Evolutionary conservation across 2,797 vertebrate genomes (phyloP).

Genomic region (Acrossocheilus fasciatus): DNA sequence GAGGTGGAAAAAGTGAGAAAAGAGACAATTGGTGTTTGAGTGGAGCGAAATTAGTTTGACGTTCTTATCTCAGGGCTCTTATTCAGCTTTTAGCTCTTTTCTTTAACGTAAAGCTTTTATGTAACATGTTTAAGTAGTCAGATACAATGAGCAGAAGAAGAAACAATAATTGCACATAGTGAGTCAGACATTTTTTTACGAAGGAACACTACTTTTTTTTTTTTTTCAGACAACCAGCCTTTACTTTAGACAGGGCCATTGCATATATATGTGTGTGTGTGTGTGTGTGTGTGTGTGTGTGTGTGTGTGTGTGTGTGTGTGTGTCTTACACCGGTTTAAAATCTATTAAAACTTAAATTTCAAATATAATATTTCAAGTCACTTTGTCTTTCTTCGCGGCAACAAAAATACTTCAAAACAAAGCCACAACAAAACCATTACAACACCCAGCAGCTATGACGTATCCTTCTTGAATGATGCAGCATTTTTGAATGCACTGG

Average conservation of each 20-base stretch:
- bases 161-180: conserved; percentile 37
- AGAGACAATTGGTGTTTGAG: conserved; percentile 36
- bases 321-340: neutral
- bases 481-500: neutral
- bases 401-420: neutral
- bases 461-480: neutral
- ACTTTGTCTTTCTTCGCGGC: neutral
- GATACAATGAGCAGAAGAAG: conserved; percentile 23
- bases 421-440: neutral
- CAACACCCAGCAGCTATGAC: neutral
- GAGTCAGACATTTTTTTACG: conserved; percentile 32
- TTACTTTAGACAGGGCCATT: neutral
- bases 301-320: neutral
- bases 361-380: neutral
- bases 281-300: neutral
- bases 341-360: neutral
- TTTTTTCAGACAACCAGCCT: neutral
- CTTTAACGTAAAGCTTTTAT: conserved; percentile 47
- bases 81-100: conserved; percentile 17
- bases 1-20: conserved; percentile 10
- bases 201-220: neutral
- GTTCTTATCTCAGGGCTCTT: conserved; percentile 36
- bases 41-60: conserved; percentile 38
- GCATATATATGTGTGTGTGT: neutral
- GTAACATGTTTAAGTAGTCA: conserved; percentile 38